Evolutionary conservation across 2,888 invertebrate genomes (phyloP).

Genomic region (Panopea generosa): DNA sequence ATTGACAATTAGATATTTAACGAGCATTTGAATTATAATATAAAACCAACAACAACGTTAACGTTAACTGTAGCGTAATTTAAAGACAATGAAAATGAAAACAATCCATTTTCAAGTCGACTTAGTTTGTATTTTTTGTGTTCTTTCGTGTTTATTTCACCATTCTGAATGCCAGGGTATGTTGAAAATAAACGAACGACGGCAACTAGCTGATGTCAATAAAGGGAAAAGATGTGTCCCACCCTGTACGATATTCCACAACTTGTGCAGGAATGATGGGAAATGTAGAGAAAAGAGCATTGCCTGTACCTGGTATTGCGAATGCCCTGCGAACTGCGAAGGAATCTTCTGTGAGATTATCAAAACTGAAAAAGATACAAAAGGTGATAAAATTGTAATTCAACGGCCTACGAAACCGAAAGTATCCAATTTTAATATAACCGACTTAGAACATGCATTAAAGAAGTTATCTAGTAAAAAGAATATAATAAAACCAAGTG

Average conservation of each 20-base stretch:
- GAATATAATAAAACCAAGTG: constrained; percentile 6
- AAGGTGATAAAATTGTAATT: constrained; percentile 10
- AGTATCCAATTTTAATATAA: constrained; percentile 36
- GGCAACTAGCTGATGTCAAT: neutral
- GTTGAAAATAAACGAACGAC: constrained; percentile 40
- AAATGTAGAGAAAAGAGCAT: constrained; percentile 46
- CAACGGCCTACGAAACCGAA: constrained; percentile 30
- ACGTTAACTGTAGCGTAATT: too few relatives aligned
- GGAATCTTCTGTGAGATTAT: constrained; percentile 62
- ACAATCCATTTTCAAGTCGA: too few relatives aligned
- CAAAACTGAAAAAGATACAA: constrained; percentile 2
- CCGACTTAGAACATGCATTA: constrained; percentile 36
- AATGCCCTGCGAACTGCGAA: constrained; percentile 59
- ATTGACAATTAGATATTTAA: too few relatives aligned
- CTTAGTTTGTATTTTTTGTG: constrained; percentile 1
- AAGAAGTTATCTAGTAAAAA: constrained; percentile 31
- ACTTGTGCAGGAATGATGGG: constrained; percentile 58
- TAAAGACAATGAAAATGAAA: too few relatives aligned
- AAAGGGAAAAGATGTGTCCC: constrained; percentile 39
- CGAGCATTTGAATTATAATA: too few relatives aligned
- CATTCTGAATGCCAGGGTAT: constrained; percentile 7
- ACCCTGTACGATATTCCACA: constrained; percentile 54
- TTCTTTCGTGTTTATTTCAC: too few relatives aligned
- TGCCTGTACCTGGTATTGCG: constrained; percentile 61
- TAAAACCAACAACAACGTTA: too few relatives aligned